A percentile compares a stretch with the other conserved stretches of the same genome.
Evolutionary conservation across 2,888 invertebrate species (phyloP).

Genomic region (Campaea margaritaria): DNA sequence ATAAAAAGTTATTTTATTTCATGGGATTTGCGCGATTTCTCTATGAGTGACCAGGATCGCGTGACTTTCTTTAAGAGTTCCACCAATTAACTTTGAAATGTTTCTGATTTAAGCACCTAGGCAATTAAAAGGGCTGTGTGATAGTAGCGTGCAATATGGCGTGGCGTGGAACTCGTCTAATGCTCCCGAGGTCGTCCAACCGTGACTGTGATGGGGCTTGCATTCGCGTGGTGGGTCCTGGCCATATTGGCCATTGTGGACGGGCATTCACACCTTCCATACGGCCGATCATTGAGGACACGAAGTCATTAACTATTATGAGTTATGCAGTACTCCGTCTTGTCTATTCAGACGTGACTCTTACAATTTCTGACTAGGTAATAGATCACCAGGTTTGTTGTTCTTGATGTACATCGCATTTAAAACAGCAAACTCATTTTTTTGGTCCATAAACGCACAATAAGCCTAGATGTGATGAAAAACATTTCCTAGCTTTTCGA

Average conservation of each 20-base stretch:
- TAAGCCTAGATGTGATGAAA: too few relatives aligned
- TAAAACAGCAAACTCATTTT: too few relatives aligned
- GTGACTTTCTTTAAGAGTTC: slow-evolving; percentile 20
- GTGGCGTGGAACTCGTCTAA: slow-evolving; percentile 28
- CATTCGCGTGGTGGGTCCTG: slow-evolving; percentile 40
- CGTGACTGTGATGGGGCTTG: slow-evolving; percentile 51
- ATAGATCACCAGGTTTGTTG: neutral
- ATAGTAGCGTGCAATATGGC: slow-evolving; percentile 25
- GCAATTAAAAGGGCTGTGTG: slow-evolving; percentile 32
- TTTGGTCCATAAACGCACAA: too few relatives aligned
- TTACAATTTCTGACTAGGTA: neutral
- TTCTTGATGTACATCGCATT: neutral
- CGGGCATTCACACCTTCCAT: slow-evolving; percentile 36
- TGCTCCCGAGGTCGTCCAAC: slow-evolving; percentile 40
- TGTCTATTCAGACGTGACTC: slow-evolving; percentile 9
- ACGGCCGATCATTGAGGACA: slow-evolving; percentile 8
- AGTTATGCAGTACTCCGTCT: slow-evolving; percentile 9
- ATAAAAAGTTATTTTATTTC: too few relatives aligned
- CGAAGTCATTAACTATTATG: slow-evolving; percentile 9
- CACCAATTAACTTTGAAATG: slow-evolving; percentile 14
- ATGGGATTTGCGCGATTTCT: too few relatives aligned
- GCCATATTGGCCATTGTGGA: slow-evolving; percentile 23
- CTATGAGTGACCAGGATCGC: slow-evolving; percentile 4
- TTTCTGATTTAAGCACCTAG: slow-evolving; percentile 16
- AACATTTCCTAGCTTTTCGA: too few relatives aligned